Evolutionary conservation across 2,797 vertebrate species (phyloP).

Genomic region (Furcifer pardalis): DNA sequence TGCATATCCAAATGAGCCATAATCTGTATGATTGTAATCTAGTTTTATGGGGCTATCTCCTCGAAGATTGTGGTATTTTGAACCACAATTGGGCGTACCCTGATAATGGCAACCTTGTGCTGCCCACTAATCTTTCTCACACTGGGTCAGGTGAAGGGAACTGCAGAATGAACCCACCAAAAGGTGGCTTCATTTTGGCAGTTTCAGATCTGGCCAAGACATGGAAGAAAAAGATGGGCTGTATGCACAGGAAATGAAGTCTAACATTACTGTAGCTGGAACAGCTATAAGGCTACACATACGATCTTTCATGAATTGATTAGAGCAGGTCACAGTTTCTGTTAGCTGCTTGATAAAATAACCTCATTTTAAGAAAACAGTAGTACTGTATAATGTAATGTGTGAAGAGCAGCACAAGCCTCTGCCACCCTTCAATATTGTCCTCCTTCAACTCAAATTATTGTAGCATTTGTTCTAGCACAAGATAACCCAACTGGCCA

Average conservation of each 20-base stretch:
- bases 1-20: neutral
- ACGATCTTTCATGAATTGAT: neutral
- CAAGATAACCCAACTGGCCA: neutral
- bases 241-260: too few species aligned
- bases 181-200: too few species aligned
- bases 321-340: neutral
- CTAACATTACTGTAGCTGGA: neutral
- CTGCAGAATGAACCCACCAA: too few species aligned
- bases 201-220: too few species aligned
- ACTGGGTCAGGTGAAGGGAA: too few species aligned
- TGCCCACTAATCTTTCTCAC: too few species aligned
- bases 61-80: too few species aligned
- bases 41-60: too few species aligned
- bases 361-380: neutral
- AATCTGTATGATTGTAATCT: neutral
- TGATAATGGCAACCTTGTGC: too few species aligned
- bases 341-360: neutral
- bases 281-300: neutral
- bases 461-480: neutral
- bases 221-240: too few species aligned
- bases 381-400: neutral
- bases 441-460: neutral
- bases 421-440: neutral
- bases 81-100: too few species aligned
- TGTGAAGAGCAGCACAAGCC: neutral